Base-by-base conservation (phyloP, 1,140 invertebrate species). In the Caenorhabditis briggsae region DNA sequence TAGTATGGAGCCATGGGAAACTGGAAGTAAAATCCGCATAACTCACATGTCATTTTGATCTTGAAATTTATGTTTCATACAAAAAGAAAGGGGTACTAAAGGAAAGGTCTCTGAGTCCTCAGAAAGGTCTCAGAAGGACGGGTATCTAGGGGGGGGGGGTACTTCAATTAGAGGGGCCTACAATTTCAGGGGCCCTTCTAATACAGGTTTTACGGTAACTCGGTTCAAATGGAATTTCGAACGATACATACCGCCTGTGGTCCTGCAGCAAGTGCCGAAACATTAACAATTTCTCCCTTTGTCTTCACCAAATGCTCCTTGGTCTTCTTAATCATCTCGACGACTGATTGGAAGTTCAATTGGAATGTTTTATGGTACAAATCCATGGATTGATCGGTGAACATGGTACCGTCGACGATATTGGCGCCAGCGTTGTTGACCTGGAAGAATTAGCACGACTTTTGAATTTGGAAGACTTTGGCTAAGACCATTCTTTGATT, bases 1-100 rank as follows among this genome's bases (percentile, higher is more conserved):
- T 97, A 97, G 14, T 95, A 94, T 0, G 95, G 90, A 92, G 97
- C 33, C 41, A 46, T 43, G 16, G 64, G 33, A 1, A 70, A 14
- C 64, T 70, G 64, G 18, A 70, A 61, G 33, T 33, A 3, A 33
- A 33, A 33, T 2, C 3, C 33, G 1, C 33, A 33, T 2, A 33
- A 33, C 33, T 33, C 33, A n/a, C n/a, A n/a, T n/a, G n/a, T n/a
- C n/a, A n/a, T n/a, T 33, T 33, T 3, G 3, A 33, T 2, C 33
- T 33, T 33, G 33, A 3, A 33, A 1, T 33, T 33, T 33, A 1
- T 33, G 33, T 3, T 33, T 33, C 1, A 33, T 33, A 33, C 33
- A 33, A n/a, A n/a, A n/a, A n/a, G n/a, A n/a, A n/a, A n/a, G n/a
- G n/a, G n/a, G n/a, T n/a, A n/a, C n/a, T n/a, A n/a, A n/a, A n/a